Evolutionary conservation across 2,113 vertebrate genomes (phyloP).

Genomic region (Zosterops lateralis): DNA sequence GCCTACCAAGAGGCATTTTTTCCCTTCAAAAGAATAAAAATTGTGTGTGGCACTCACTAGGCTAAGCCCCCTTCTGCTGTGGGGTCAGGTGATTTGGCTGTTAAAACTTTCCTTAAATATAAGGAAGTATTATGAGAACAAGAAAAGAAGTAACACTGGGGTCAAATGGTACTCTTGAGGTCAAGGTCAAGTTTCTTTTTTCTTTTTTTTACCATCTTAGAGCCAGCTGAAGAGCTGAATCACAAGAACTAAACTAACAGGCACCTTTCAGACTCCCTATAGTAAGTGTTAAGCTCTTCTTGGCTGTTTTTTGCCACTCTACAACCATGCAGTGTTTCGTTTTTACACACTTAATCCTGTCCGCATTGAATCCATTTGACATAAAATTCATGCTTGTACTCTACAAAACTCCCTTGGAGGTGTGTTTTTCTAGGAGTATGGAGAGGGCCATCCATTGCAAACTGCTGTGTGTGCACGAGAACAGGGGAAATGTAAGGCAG

Average conservation of each 20-base stretch:
- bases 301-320: background rate
- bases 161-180: background rate
- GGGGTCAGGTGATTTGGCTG: background rate
- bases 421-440: background rate
- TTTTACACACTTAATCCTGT: background rate
- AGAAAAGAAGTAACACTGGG: background rate
- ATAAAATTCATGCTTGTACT: background rate
- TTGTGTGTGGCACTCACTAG: background rate
- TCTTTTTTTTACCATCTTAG: background rate
- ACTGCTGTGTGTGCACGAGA: background rate
- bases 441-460: background rate
- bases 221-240: background rate
- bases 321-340: background rate
- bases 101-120: background rate
- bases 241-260: background rate
- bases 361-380: background rate
- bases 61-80: background rate
- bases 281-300: background rate
- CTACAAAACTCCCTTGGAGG: background rate
- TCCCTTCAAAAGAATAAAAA: background rate
- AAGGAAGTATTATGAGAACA: background rate
- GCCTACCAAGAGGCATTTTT: background rate
- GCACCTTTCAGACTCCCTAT: background rate
- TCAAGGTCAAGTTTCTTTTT: slow-evolving; percentile 13
- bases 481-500: background rate